Evolutionary conservation across 2,888 invertebrate genomes (phyloP).

Genomic region (Tubulanus polymorphus): DNA sequence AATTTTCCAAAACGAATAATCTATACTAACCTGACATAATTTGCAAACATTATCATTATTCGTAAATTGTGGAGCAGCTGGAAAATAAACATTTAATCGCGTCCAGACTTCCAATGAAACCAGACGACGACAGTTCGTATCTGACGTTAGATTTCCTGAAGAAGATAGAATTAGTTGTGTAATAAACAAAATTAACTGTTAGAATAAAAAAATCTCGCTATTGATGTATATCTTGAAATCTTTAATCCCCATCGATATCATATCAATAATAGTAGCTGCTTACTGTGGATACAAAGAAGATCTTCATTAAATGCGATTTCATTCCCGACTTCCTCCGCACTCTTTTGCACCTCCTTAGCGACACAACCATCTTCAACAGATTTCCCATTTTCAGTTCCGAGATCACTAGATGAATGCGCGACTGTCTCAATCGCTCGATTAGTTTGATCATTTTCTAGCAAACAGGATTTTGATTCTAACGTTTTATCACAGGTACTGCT

Average conservation of each 20-base stretch:
- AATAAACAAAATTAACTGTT: background rate
- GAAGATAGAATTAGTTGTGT: no score
- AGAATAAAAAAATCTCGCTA: background rate
- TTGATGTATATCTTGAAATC: no score
- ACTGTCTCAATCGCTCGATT: no score
- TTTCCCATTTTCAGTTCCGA: background rate
- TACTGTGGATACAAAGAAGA: constrained; percentile 58
- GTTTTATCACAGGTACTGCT: no score
- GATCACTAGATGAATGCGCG: background rate
- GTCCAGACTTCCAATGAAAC: constrained; percentile 58
- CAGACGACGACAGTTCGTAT: constrained; percentile 53
- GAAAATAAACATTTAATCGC: constrained; percentile 56
- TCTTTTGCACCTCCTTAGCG: constrained; percentile 17
- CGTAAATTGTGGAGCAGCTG: constrained; percentile 41
- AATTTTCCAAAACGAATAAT: no score
- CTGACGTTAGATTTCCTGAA: constrained; percentile 51
- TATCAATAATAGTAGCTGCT: constrained; percentile 19
- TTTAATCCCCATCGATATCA: background rate
- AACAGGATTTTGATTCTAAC: no score
- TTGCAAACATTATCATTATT: constrained; percentile 29
- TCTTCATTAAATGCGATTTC: constrained; percentile 59
- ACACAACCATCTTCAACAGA: constrained; percentile 2
- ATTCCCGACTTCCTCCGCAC: constrained; percentile 37
- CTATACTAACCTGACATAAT: constrained; percentile 42
- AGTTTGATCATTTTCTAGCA: no score